Conservation (phyloP, 2,113 vertebrate genomes). For the Jaculus jaculus region DNA sequence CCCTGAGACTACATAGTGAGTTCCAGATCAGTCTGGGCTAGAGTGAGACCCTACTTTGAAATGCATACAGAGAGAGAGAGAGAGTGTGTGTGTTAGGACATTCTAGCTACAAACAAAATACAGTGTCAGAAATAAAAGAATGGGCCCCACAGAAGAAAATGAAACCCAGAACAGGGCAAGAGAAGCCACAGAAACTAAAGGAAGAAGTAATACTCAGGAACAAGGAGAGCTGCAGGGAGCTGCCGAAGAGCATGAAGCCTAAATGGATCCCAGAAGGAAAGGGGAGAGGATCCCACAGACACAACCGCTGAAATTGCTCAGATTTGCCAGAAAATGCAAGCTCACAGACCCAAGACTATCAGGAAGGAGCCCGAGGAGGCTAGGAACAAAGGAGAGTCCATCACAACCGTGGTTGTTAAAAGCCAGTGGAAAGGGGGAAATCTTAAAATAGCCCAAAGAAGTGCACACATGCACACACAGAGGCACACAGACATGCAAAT, state of each 20-base stretch:
- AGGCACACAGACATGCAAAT: too few relatives aligned
- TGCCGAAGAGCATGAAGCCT: rapidly evolving
- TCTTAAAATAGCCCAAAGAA: neutral
- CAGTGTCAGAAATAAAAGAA: neutral
- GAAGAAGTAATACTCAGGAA: neutral
- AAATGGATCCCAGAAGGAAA: neutral
- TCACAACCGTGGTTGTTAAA: neutral
- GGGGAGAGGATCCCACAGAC: neutral
- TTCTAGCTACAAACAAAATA: neutral
- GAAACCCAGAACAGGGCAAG: neutral
- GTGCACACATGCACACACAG: too few relatives aligned
- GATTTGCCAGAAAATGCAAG: neutral
- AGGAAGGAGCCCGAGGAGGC: neutral
- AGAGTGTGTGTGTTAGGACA: too few relatives aligned
- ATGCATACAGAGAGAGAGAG: too few relatives aligned
- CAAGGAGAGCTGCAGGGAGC: neutral
- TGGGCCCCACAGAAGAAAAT: neutral
- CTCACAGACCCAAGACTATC: neutral
- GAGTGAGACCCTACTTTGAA: too few relatives aligned
- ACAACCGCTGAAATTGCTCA: rapidly evolving
- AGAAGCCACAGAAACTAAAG: neutral
- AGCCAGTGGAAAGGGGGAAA: neutral
- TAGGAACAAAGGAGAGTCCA: neutral
- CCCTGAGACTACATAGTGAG: too few relatives aligned
- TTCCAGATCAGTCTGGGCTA: too few relatives aligned